Evolutionary conservation across 2,113 vertebrate genomes (phyloP).

Genomic region (Columba janthina): DNA sequence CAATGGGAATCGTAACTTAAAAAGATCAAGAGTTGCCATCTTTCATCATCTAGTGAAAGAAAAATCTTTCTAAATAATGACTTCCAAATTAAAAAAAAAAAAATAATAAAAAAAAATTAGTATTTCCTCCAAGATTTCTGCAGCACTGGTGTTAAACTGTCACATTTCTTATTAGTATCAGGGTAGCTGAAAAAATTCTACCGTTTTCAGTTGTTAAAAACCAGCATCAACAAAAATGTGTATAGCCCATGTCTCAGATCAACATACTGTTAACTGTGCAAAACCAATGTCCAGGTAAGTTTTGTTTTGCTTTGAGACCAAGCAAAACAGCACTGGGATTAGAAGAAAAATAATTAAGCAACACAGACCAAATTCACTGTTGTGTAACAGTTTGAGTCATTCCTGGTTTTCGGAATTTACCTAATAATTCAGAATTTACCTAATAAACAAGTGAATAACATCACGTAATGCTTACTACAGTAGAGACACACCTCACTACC

Average conservation of each 20-base stretch:
- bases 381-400: background rate
- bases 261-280: background rate
- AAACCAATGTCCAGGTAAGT: background rate
- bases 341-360: slow-evolving; percentile 11
- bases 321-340: background rate
- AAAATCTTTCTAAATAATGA: background rate
- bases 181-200: background rate
- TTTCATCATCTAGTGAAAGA: background rate
- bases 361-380: background rate
- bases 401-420: background rate
- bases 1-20: background rate
- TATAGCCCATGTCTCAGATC: background rate
- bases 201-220: background rate
- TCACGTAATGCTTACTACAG: background rate
- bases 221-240: background rate
- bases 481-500: background rate
- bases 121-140: background rate
- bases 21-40: background rate
- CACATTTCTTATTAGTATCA: background rate
- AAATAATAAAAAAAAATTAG: background rate
- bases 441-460: background rate
- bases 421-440: background rate
- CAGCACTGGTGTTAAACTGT: background rate
- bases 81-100: background rate
- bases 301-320: background rate